Conservation (phyloP, 2,113 vertebrate species). For the Tricholaema leucomelas region DNA sequence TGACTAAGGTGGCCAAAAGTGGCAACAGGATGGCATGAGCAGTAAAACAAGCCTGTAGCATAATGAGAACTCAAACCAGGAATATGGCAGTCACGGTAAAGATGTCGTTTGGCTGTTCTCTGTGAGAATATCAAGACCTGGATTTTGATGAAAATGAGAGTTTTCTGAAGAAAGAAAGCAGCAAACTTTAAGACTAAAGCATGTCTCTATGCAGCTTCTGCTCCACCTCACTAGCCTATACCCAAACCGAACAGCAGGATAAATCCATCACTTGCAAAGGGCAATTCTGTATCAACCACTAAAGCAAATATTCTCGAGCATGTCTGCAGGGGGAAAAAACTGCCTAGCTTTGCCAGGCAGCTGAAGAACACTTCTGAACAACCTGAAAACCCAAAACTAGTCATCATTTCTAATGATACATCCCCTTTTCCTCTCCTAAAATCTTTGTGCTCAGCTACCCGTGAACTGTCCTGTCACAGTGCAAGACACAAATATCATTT, state of each 20-base stretch:
- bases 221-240: not conserved
- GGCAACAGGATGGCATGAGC: fast-evolving
- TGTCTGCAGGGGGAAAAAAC: not conserved
- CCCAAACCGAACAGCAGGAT: not conserved
- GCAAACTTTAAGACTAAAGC: not conserved
- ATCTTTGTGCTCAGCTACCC: not conserved
- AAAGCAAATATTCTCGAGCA: not conserved
- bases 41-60: not conserved
- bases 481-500: not conserved
- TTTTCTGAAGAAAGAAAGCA: not conserved
- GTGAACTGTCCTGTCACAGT: not conserved
- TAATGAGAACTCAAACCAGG: not conserved
- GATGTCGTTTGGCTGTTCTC: not conserved
- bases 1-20: not conserved
- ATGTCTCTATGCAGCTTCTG: not conserved
- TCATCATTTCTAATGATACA: not conserved
- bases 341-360: not conserved
- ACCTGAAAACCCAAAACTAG: not conserved
- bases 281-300: not conserved
- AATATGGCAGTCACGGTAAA: not conserved
- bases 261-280: not conserved
- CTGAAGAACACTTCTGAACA: not conserved
- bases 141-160: not conserved
- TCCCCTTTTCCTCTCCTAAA: not conserved
- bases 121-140: not conserved